Evolutionary conservation across 2,888 invertebrate genomes (phyloP).

Genomic region (Aphodius sticticus): DNA sequence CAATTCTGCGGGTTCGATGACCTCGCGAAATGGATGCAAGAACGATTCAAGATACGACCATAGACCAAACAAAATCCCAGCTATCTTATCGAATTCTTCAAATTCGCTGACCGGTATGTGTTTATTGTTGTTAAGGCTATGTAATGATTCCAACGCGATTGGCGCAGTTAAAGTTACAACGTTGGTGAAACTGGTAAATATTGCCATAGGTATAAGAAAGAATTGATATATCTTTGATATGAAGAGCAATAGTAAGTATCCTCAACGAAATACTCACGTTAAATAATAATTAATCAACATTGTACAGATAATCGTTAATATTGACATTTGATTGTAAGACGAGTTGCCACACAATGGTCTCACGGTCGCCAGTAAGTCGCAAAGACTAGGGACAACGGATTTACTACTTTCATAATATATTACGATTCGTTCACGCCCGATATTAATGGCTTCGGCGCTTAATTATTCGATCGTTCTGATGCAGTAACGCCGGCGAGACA

Average conservation of each 20-base stretch:
- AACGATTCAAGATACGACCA: background rate
- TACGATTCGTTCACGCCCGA: background rate
- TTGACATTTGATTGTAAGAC: background rate
- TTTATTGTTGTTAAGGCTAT: background rate
- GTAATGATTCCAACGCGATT: background rate
- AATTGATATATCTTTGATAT: too few relatives aligned
- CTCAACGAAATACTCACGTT: background rate
- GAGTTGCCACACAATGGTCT: background rate
- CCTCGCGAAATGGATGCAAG: background rate
- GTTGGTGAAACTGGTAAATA: background rate
- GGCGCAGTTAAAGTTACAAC: background rate
- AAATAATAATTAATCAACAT: background rate
- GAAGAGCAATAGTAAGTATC: background rate
- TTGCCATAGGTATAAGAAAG: background rate
- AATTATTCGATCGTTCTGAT: background rate
- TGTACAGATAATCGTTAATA: background rate
- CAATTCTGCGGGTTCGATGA: background rate
- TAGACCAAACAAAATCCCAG: background rate
- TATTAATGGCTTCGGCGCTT: background rate
- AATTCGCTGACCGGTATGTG: background rate
- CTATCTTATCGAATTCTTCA: conserved; percentile 4
- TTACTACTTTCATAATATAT: background rate
- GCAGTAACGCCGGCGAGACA: background rate
- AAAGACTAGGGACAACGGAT: background rate
- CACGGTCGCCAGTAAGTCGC: background rate